These are phyloP conservation scores for Trichonephila inaurata DNA, from an alignment of 1,140 invertebrate genomes.

Conservation along the genomic window DNA sequence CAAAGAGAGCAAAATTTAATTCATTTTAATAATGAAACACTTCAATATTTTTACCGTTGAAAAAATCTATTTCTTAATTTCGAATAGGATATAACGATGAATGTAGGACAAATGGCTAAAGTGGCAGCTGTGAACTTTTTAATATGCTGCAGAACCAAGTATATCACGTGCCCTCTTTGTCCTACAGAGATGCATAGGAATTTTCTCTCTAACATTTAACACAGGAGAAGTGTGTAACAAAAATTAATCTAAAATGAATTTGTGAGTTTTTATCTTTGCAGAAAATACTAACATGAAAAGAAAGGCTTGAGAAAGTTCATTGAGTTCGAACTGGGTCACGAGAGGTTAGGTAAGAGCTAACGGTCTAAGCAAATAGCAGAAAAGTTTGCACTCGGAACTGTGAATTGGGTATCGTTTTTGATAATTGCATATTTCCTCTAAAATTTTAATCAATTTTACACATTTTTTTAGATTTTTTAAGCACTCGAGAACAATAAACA, in stretches of 20 bases:
- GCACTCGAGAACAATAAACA: background rate
- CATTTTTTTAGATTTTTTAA: background rate
- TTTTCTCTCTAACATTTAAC: background rate
- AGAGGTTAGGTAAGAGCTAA: background rate
- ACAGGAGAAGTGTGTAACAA: background rate
- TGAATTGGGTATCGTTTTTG: background rate
- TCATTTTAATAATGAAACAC: background rate
- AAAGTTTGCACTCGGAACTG: background rate
- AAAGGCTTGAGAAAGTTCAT: conserved; percentile 3
- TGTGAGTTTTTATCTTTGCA: background rate
- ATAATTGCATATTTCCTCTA: background rate
- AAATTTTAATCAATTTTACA: conserved; percentile 22
- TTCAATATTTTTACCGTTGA: background rate
- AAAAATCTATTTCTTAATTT: background rate
- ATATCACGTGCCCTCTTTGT: background rate
- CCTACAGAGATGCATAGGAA: background rate
- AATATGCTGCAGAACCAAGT: background rate
- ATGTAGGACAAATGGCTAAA: background rate
- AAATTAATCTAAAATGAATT: background rate
- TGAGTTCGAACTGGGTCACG: conserved; percentile 13
- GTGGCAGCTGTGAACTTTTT: background rate
- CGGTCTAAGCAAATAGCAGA: background rate
- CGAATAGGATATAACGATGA: background rate
- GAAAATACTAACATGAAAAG: background rate
- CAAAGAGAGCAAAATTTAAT: background rate